phyloP scores from a whole-genome alignment of 1,140 invertebrate species.

The Drosophila arizonae region DNA sequence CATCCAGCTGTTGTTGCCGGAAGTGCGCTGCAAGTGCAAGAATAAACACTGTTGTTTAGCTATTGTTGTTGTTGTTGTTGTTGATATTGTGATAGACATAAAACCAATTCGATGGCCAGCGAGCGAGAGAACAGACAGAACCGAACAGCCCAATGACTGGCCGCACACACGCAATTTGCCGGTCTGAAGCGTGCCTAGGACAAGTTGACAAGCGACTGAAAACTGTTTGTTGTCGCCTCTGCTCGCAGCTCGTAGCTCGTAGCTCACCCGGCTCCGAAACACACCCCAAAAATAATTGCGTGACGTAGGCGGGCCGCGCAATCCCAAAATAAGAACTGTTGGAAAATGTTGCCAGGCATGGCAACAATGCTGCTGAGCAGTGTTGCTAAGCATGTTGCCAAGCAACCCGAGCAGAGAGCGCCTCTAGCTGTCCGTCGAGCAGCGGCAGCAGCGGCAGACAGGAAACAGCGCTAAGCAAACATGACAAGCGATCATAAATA shows the following conservation, averaged over 20 bases:
- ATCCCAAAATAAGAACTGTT: constrained; percentile 67
- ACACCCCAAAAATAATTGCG: constrained; percentile 53
- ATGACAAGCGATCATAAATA: constrained; percentile 62
- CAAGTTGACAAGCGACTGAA: constrained; percentile 73
- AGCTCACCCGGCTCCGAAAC: constrained; percentile 40
- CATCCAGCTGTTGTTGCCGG: constrained; percentile 65
- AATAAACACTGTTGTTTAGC: constrained; percentile 57
- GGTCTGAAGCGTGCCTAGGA: constrained; percentile 41
- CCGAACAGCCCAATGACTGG: constrained; percentile 4
- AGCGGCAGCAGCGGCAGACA: background rate
- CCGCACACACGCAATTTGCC: constrained; percentile 9
- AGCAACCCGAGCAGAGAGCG: background rate
- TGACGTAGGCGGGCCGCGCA: constrained; percentile 13
- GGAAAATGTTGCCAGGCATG: constrained; percentile 38
- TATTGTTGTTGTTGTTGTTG: constrained; percentile 11
- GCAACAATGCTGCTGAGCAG: constrained; percentile 53
- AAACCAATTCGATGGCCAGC: constrained; percentile 8
- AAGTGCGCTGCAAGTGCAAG: constrained; percentile 67
- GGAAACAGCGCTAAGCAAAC: constrained; percentile 23
- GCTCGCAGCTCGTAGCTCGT: background rate
- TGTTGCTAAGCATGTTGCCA: constrained; percentile 45
- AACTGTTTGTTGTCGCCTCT: constrained; percentile 31
- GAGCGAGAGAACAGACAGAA: constrained; percentile 29
- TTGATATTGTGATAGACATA: constrained; percentile 23
- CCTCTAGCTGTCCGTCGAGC: too few species aligned